phyloP scores from a whole-genome alignment of 2,888 invertebrate genomes.

The Cantharis rustica region DNA sequence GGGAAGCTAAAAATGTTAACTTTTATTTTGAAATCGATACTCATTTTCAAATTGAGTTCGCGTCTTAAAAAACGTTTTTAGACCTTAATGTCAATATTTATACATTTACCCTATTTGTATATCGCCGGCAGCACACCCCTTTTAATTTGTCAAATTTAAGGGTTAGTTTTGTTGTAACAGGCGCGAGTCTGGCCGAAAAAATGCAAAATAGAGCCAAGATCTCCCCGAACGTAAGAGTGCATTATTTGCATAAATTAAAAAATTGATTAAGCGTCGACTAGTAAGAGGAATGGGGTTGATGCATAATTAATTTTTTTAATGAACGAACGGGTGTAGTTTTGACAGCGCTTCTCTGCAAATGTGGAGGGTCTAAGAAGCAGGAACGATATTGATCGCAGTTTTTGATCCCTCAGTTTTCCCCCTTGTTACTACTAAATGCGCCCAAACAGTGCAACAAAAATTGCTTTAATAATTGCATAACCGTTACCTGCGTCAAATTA shows the following conservation, averaged over 20 bases:
- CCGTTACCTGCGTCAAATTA: neutral
- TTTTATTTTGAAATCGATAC: slow-evolving; percentile 32
- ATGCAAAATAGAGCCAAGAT: neutral
- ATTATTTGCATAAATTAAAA: neutral
- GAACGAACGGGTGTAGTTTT: slow-evolving; percentile 48
- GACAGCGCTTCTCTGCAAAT: slow-evolving; percentile 58
- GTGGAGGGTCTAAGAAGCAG: slow-evolving; percentile 58
- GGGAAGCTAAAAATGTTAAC: neutral
- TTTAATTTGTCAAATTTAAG: slow-evolving; percentile 35
- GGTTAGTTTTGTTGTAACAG: slow-evolving; percentile 19
- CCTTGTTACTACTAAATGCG: slow-evolving; percentile 39
- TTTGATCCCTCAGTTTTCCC: slow-evolving; percentile 56
- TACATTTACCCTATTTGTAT: slow-evolving; percentile 32
- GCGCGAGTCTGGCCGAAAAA: neutral
- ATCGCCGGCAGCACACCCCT: slow-evolving; percentile 26
- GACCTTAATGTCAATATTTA: slow-evolving; percentile 36
- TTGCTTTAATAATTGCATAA: slow-evolving; percentile 13
- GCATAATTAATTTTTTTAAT: slow-evolving; percentile 30
- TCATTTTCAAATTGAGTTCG: slow-evolving; percentile 32
- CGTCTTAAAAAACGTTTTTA: slow-evolving; percentile 35
- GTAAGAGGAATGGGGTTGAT: slow-evolving; percentile 13
- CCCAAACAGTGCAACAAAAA: slow-evolving; percentile 41
- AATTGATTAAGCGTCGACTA: neutral
- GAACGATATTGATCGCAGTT: slow-evolving; percentile 59
- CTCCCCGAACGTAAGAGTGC: neutral